phyloP scores from a whole-genome alignment of 2,113 vertebrate genomes.

The Callaeas wilsoni region DNA sequence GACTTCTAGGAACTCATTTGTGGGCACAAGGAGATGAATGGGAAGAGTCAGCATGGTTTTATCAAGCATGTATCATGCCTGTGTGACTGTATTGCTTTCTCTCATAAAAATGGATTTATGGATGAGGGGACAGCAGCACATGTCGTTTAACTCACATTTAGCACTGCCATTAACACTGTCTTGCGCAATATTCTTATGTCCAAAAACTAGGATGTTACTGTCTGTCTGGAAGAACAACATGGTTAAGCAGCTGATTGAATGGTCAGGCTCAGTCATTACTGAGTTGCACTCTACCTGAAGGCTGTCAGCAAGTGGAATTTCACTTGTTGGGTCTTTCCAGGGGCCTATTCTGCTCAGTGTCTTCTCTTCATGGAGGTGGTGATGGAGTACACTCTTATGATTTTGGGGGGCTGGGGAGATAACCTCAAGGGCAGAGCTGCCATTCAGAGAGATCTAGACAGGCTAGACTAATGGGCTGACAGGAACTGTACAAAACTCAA shows the following conservation, averaged over 20 bases:
- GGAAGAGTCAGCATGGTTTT: not conserved
- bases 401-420: fast-evolving
- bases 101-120: not conserved
- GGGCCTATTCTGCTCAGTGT: not conserved
- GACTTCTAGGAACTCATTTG: not conserved
- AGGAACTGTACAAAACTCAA: not conserved
- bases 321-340: not conserved
- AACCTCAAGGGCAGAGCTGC: not conserved
- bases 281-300: not conserved
- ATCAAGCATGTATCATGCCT: not conserved
- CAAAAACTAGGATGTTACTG: not conserved
- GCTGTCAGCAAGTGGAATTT: not conserved
- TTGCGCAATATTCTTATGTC: not conserved
- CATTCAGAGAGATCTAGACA: not conserved
- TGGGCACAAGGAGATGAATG: not conserved
- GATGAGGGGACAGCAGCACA: not conserved
- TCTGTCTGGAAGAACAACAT: not conserved
- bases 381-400: not conserved
- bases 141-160: not conserved
- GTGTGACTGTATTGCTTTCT: not conserved
- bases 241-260: not conserved
- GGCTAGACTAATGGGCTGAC: not conserved
- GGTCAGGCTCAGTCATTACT: not conserved
- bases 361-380: not conserved
- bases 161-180: not conserved